Evolutionary conservation across 2,888 invertebrate genomes (phyloP).

Genomic region (Rotaria magnacalcarata): DNA sequence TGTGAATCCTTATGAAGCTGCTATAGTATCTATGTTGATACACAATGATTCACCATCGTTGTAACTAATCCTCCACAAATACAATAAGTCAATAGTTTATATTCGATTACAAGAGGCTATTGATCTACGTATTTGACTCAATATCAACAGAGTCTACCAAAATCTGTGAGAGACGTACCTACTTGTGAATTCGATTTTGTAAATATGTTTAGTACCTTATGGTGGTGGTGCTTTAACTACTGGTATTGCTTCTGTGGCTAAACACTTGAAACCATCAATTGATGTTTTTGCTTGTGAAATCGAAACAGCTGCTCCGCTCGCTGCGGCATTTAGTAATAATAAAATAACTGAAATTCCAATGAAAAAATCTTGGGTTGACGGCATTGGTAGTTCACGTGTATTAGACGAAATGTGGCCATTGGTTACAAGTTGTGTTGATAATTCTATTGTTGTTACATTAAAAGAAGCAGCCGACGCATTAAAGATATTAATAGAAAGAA

Average conservation of each 20-base stretch:
- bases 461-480: conserved; percentile 52
- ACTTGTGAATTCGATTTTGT: too few species aligned
- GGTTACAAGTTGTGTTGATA: conserved; percentile 50
- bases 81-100: too few species aligned
- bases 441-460: conserved; percentile 51
- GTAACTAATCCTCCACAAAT: too few species aligned
- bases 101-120: too few species aligned
- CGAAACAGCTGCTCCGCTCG: conserved; percentile 53
- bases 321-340: conserved; percentile 48
- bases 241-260: conserved; percentile 53
- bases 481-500: conserved; percentile 51
- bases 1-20: too few species aligned
- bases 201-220: conserved; percentile 50
- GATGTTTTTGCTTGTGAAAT: conserved; percentile 54
- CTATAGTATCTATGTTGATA: too few species aligned
- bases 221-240: conserved; percentile 55
- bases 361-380: conserved; percentile 53
- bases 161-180: too few species aligned
- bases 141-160: too few species aligned
- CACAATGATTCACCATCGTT: too few species aligned
- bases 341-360: conserved; percentile 50
- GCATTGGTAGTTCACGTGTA: conserved; percentile 53
- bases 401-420: conserved; percentile 54
- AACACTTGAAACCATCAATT: conserved; percentile 50
- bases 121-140: too few species aligned